Conservation (phyloP, 1,140 invertebrate species). For the Pseudomyrmex cubaensis region DNA sequence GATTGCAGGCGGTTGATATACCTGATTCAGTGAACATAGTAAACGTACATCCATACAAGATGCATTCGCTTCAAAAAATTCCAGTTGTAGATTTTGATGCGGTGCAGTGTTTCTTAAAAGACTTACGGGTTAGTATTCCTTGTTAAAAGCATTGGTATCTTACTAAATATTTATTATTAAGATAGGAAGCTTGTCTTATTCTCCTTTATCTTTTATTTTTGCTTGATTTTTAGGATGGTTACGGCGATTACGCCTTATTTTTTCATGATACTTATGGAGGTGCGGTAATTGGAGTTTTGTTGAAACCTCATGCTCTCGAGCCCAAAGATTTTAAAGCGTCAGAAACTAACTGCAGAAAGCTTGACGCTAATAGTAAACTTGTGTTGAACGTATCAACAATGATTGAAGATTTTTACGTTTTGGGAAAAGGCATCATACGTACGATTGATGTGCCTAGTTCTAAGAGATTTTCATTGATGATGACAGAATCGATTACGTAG, state of each 20-base stretch:
- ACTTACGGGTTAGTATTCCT: conserved; percentile 89
- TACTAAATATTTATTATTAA: neutral
- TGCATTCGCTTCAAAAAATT: conserved; percentile 83
- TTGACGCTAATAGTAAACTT: conserved; percentile 83
- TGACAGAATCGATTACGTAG: neutral
- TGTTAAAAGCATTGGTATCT: neutral
- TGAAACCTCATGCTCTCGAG: conserved; percentile 90
- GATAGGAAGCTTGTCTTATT: neutral
- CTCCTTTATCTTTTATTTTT: neutral
- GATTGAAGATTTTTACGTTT: conserved; percentile 90
- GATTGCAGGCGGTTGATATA: conserved; percentile 80
- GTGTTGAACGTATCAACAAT: conserved; percentile 88
- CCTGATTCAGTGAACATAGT: conserved; percentile 40
- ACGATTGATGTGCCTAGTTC: conserved; percentile 82
- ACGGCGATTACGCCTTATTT: conserved; percentile 92
- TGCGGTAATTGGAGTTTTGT: conserved; percentile 91
- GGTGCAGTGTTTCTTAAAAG: conserved; percentile 89
- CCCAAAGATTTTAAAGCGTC: conserved; percentile 90
- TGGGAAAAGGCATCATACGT: conserved; percentile 88
- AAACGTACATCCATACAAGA: conserved; percentile 71
- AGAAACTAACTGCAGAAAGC: conserved; percentile 84
- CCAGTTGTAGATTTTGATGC: conserved; percentile 93
- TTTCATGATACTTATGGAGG: conserved; percentile 96
- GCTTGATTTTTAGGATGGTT: conserved; percentile 87
- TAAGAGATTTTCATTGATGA: conserved; percentile 66